These are phyloP conservation scores for Lerema accius DNA, from an alignment of 1,140 invertebrate genomes.

Conservation along the genomic window DNA sequence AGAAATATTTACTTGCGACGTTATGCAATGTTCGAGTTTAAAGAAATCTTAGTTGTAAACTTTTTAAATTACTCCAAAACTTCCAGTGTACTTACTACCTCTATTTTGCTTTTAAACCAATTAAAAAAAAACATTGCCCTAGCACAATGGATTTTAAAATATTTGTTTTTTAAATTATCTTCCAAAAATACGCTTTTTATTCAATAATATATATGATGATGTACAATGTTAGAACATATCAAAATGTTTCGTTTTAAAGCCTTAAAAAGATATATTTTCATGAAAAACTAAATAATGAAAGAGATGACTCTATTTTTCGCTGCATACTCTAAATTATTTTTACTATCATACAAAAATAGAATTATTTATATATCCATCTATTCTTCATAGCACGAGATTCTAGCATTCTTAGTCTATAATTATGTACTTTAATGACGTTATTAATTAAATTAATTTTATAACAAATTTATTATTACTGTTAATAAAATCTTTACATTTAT, in stretches of 20 bases:
- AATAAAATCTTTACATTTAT: no score
- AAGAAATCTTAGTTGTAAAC: slow-evolving; percentile 39
- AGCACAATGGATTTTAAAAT: slow-evolving; percentile 6
- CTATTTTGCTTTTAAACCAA: slow-evolving; percentile 44
- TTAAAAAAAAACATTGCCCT: slow-evolving; percentile 25
- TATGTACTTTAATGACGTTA: slow-evolving; percentile 7
- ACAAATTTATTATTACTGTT: no score
- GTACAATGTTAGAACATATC: slow-evolving; percentile 70
- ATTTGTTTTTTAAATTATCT: slow-evolving; percentile 10
- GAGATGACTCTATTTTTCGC: slow-evolving; percentile 54
- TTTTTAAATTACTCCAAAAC: slow-evolving; percentile 48
- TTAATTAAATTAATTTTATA: slow-evolving; percentile 2
- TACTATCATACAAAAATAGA: slow-evolving; percentile 33
- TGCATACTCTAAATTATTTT: slow-evolving; percentile 44
- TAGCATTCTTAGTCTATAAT: slow-evolving; percentile 12
- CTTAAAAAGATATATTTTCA: slow-evolving; percentile 62
- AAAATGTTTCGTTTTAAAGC: slow-evolving; percentile 52
- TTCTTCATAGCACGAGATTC: slow-evolving; percentile 16
- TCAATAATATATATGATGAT: slow-evolving; percentile 46
- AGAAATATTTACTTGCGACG: slow-evolving; percentile 58
- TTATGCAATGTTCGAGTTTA: slow-evolving; percentile 43
- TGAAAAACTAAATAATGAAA: slow-evolving; percentile 45
- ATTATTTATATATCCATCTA: background rate
- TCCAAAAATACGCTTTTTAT: slow-evolving; percentile 32
- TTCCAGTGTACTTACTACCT: slow-evolving; percentile 56